Conservation (phyloP, 2,888 invertebrate genomes). For the Kuschelorhynchus macadamiae region DNA sequence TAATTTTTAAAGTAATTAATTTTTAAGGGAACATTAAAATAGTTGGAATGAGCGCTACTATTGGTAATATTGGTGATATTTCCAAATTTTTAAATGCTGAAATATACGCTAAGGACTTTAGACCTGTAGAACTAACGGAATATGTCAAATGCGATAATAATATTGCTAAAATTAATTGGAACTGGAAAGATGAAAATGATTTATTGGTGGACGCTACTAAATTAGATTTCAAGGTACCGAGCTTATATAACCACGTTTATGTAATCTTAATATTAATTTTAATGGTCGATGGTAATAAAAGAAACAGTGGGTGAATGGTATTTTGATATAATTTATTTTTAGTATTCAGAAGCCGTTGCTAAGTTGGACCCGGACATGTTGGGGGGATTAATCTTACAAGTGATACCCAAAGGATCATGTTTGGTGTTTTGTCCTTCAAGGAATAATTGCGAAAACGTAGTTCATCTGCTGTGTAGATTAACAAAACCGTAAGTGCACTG, state of each 20-base stretch:
- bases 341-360: constrained; percentile 76
- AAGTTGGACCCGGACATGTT: constrained; percentile 85
- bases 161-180: constrained; percentile 71
- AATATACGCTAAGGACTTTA: constrained; percentile 86
- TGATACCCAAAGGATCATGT: constrained; percentile 84
- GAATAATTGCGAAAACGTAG: constrained; percentile 93
- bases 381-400: constrained; percentile 84
- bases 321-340: constrained; percentile 49
- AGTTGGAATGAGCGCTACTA: constrained; percentile 97
- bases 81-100: constrained; percentile 86
- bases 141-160: constrained; percentile 83
- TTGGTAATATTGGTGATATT: constrained; percentile 90
- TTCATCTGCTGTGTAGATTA: constrained; percentile 79
- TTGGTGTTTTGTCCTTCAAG: constrained; percentile 95
- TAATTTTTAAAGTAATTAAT: too few relatives aligned
- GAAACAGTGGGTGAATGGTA: too few relatives aligned
- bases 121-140: constrained; percentile 89
- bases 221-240: constrained; percentile 71
- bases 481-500: constrained; percentile 63
- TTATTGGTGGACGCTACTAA: constrained; percentile 71
- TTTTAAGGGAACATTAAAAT: constrained; percentile 81
- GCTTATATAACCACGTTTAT: too few relatives aligned
- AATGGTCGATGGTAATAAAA: too few relatives aligned
- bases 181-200: constrained; percentile 69
- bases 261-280: too few relatives aligned